Evolutionary conservation across 2,888 invertebrate species (phyloP).

Genomic region (Polymixis flavicincta): DNA sequence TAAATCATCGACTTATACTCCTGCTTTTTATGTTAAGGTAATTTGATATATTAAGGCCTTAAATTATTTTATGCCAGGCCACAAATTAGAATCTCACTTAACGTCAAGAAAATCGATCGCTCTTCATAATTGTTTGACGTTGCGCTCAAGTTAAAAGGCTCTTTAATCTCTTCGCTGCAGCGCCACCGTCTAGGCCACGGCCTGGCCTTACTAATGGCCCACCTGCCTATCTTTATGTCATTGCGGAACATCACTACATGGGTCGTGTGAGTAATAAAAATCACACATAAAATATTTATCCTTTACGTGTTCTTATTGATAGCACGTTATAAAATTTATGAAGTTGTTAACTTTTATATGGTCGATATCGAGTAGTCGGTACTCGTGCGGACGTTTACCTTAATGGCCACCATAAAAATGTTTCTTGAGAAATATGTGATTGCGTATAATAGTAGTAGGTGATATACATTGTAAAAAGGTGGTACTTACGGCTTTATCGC

Average conservation of each 20-base stretch:
- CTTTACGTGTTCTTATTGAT: slow-evolving; percentile 80
- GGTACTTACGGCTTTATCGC: slow-evolving; percentile 19
- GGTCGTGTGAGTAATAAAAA: slow-evolving; percentile 74
- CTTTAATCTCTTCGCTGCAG: slow-evolving; percentile 47
- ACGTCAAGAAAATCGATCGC: slow-evolving; percentile 47
- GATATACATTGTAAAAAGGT: slow-evolving; percentile 38
- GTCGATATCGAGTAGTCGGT: slow-evolving; percentile 73
- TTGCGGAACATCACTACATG: slow-evolving; percentile 61
- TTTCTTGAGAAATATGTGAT: slow-evolving; percentile 65
- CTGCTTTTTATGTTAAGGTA: too few relatives aligned
- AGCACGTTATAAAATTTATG: slow-evolving; percentile 84
- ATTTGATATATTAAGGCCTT: neutral
- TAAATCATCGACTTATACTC: too few relatives aligned
- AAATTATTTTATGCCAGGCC: slow-evolving; percentile 11
- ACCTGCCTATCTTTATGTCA: slow-evolving; percentile 68
- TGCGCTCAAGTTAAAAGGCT: slow-evolving; percentile 50
- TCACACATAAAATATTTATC: slow-evolving; percentile 81
- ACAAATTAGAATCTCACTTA: slow-evolving; percentile 39
- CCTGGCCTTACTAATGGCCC: slow-evolving; percentile 54
- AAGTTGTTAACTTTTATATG: slow-evolving; percentile 84
- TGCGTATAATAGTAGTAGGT: slow-evolving; percentile 54
- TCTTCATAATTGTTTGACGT: slow-evolving; percentile 51
- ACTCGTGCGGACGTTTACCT: slow-evolving; percentile 62
- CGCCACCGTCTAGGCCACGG: slow-evolving; percentile 15
- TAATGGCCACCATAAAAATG: slow-evolving; percentile 65